Evolutionary conservation across 2,888 invertebrate genomes (phyloP), one percentile per base, ranked within the genome.

Genomic region (Eurytoma adleriae): DNA sequence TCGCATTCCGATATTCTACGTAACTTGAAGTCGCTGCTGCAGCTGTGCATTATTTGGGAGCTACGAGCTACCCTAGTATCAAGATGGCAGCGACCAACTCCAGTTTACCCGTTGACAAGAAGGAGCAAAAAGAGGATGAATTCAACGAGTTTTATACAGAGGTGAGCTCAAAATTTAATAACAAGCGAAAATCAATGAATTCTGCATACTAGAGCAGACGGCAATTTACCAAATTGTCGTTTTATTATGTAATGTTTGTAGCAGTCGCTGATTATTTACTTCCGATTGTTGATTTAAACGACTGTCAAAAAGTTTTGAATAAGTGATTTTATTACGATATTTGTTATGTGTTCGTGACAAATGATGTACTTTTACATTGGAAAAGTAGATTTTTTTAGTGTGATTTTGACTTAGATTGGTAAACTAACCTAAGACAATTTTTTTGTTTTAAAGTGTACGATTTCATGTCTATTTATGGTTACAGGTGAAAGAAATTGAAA

Each of bases 401-500:
- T 64, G 16, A 64, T 30, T 12, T 64, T 64, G 14, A 24, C 54
- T 30, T 30, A 48, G 7, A 77, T n/a, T 54, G 48, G 3, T 24
- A 18, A 77, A 20, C 62, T 80, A 78, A 80, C 77, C 77, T 78
- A 57, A 54, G 16, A 24, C 20, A 27, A 27, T 52, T 30, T 14
- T 64, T 18, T 18, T 62, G 1, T 24, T 20, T 52, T 14, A 27
- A 77, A 48, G 61, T 52, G 74, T 70, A 48, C 52, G 27, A 66
- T 61, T 18, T 20, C 52, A 14, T 64, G 73, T 57, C 81, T 30
- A 82, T 30, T 52, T 57, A 79, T 83, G 52, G 84, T 89, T 92
- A 67, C 89, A 99, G 98, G 98, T 99, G 75, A 99, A 99, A 93
- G 96, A 98, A 93, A 99, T 99, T 83, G 99, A 99, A 92, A 97